Evolutionary conservation across 2,797 vertebrate genomes (phyloP).

Genomic region (Parambassis ranga): DNA sequence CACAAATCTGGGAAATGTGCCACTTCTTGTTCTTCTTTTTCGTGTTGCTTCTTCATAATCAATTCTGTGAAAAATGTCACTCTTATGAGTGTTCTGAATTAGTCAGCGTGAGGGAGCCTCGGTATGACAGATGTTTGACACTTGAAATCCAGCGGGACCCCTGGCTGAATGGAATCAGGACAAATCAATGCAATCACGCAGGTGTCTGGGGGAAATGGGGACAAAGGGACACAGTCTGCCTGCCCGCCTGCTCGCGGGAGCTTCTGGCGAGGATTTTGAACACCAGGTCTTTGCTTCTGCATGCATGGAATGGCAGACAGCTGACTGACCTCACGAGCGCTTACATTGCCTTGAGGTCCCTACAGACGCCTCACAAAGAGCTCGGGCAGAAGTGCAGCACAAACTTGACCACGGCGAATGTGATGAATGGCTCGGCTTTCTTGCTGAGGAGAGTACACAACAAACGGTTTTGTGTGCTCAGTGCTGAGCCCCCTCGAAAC

Average conservation of each 20-base stretch:
- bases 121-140: constrained; percentile 79
- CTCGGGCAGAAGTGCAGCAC: constrained; percentile 34
- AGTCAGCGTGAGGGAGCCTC: constrained; percentile 26
- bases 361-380: constrained; percentile 71
- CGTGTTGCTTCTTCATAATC: constrained; percentile 14
- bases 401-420: constrained; percentile 67
- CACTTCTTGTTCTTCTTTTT: constrained; percentile 6
- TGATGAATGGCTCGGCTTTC: constrained; percentile 68
- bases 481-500: constrained; percentile 72
- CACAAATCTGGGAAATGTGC: background rate
- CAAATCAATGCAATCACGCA: constrained; percentile 80
- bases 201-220: constrained; percentile 71
- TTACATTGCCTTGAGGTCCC: constrained; percentile 73
- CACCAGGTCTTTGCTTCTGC: constrained; percentile 62
- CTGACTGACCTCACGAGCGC: constrained; percentile 73
- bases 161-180: constrained; percentile 73
- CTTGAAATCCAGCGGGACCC: constrained; percentile 71
- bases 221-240: constrained; percentile 69
- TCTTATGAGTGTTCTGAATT: constrained; percentile 27
- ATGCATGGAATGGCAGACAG: constrained; percentile 68
- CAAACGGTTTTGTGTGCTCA: constrained; percentile 65
- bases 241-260: constrained; percentile 40
- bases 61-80: constrained; percentile 26
- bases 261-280: constrained; percentile 59
- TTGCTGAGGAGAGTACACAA: constrained; percentile 42